Percentiles rank a stretch among this genome's conserved stretches.
Conservation (phyloP, 2,113 vertebrate species). For the Hippocampus guttulatus region DNA sequence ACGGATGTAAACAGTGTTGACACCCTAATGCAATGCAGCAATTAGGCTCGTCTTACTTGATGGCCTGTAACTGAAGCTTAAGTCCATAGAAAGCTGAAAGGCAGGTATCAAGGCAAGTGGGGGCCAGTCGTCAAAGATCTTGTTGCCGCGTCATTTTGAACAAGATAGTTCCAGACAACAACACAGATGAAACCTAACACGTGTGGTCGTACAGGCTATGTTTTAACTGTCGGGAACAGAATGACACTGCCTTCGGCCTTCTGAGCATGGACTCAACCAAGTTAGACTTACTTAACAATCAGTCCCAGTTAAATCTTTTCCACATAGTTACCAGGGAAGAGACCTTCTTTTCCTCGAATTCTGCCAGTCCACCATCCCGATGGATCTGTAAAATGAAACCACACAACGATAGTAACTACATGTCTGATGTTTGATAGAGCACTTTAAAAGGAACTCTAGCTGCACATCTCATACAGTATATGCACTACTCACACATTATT, state of each 20-base stretch:
- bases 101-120: not conserved
- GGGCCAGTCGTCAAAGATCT: conserved; percentile 12
- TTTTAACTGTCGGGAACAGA: conserved; percentile 17
- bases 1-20: conserved; percentile 15
- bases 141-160: conserved; percentile 15
- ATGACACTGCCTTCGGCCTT: conserved; percentile 5
- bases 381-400: conserved; percentile 67
- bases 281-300: conserved; percentile 10
- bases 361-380: conserved; percentile 96
- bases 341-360: conserved; percentile 82
- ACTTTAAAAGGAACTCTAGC: too few relatives aligned
- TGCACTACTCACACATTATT: too few relatives aligned
- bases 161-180: conserved; percentile 4
- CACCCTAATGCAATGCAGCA: conserved; percentile 11
- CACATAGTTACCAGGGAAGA: conserved; percentile 96
- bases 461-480: too few relatives aligned
- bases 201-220: conserved; percentile 13
- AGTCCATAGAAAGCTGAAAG: conserved; percentile 1
- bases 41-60: conserved; percentile 8
- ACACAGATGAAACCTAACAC: conserved; percentile 42
- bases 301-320: conserved; percentile 84
- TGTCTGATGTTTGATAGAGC: too few relatives aligned
- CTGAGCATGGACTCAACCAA: not conserved
- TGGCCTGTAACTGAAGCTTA: conserved; percentile 18
- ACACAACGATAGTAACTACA: not conserved